Percentiles rank a stretch among this genome's conserved stretches.
phyloP scores from a whole-genome alignment of 2,888 invertebrate species.

The Anticlea derivata region DNA sequence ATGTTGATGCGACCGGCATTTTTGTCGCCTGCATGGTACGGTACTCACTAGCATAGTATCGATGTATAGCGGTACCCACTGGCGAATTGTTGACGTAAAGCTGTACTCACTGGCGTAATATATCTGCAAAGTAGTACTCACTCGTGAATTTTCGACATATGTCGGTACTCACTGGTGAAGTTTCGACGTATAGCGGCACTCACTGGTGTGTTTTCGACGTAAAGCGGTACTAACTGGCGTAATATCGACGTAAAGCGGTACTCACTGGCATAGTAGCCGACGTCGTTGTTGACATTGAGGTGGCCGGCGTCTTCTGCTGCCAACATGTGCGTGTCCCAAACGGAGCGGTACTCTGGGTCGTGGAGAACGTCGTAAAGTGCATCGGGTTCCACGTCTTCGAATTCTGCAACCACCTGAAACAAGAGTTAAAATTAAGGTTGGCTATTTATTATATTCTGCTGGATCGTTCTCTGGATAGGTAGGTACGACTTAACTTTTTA shows the following conservation, averaged over 20 bases:
- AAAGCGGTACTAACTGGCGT: no score
- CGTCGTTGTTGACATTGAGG: slow-evolving; percentile 96
- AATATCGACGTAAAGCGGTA: slow-evolving; percentile 35
- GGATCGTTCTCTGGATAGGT: no score
- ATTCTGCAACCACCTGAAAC: slow-evolving; percentile 82
- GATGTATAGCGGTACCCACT: slow-evolving; percentile 40
- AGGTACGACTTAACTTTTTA: no score
- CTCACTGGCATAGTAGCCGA: slow-evolving; percentile 95
- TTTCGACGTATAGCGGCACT: slow-evolving; percentile 36
- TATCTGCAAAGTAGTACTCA: no score
- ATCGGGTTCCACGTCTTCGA: slow-evolving; percentile 89
- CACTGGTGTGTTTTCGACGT: no score
- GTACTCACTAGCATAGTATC: no score
- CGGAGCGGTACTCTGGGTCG: slow-evolving; percentile 93
- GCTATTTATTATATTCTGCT: no score
- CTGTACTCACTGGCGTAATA: slow-evolving; percentile 96
- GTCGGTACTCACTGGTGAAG: no score
- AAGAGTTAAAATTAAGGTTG: not conserved
- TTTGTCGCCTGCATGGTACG: no score
- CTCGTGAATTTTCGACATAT: no score
- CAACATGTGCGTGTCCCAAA: slow-evolving; percentile 96
- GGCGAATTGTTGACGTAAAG: no score
- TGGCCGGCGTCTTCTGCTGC: slow-evolving; percentile 94
- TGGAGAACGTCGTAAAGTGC: slow-evolving; percentile 94
- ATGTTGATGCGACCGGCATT: no score